Conservation (phyloP, 2,888 invertebrate genomes). For the Epirrhoe tristata region DNA sequence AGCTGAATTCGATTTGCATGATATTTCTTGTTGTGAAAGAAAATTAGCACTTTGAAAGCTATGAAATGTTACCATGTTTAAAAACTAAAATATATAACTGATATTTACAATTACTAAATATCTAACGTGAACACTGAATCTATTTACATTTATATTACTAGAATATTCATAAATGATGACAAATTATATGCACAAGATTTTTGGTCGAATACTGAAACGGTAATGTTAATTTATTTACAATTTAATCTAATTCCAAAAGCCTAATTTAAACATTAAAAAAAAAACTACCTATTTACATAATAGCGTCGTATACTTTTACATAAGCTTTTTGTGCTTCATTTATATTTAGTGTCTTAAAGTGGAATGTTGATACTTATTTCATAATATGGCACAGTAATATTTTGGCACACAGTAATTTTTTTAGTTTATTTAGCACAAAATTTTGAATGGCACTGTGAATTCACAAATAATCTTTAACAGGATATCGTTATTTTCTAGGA, state of each 20-base stretch:
- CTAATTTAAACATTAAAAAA: background rate
- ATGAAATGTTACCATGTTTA: background rate
- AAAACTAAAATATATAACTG: slow-evolving; percentile 13
- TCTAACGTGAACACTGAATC: slow-evolving; percentile 54
- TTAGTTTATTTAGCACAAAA: slow-evolving; percentile 39
- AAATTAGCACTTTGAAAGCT: too few species aligned
- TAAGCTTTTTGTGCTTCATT: slow-evolving; percentile 19
- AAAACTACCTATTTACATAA: background rate
- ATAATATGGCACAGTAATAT: slow-evolving; percentile 16
- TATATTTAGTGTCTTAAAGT: slow-evolving; percentile 16
- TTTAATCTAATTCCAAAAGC: slow-evolving; percentile 12
- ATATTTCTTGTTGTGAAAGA: too few species aligned
- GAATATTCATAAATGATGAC: slow-evolving; percentile 34
- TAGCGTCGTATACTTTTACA: slow-evolving; percentile 33
- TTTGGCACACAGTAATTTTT: slow-evolving; percentile 47
- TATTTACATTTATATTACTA: slow-evolving; percentile 53
- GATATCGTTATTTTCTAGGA: background rate
- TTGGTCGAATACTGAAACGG: slow-evolving; percentile 76
- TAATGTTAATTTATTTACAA: slow-evolving; percentile 55
- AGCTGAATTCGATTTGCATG: too few species aligned
- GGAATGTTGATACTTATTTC: slow-evolving; percentile 25
- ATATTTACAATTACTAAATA: slow-evolving; percentile 26
- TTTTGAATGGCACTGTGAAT: slow-evolving; percentile 18
- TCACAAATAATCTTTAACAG: background rate
- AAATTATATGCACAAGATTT: slow-evolving; percentile 66